A percentile compares a stretch with the other conserved stretches of the same genome.
Evolutionary conservation across 2,113 vertebrate species (phyloP).

Genomic region (Indicator maculatus): DNA sequence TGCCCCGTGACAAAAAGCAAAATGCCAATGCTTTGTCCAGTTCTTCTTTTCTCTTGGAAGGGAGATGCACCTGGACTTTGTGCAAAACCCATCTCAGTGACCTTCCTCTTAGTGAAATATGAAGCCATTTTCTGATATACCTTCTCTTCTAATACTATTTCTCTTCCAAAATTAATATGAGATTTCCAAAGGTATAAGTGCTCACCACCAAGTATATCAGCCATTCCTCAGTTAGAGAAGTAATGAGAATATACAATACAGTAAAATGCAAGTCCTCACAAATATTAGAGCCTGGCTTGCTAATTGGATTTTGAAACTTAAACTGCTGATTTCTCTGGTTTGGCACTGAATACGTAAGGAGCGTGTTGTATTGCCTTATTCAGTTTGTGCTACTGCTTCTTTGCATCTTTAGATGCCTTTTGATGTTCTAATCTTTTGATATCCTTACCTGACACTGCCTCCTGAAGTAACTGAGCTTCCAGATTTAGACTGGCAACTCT

Average conservation of each 20-base stretch:
- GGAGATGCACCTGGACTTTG: background rate
- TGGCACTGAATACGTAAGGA: background rate
- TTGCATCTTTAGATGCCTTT: background rate
- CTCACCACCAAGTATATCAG: background rate
- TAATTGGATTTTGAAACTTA: background rate
- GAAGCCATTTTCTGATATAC: background rate
- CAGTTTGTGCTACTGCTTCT: background rate
- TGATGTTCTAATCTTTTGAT: background rate
- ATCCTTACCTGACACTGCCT: background rate
- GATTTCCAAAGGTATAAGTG: background rate
- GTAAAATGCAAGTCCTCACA: background rate
- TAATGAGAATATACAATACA: background rate
- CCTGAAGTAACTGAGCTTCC: background rate
- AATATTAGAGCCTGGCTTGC: background rate
- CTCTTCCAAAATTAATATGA: background rate
- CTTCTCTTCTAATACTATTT: background rate
- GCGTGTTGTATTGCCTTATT: background rate
- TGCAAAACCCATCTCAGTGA: background rate
- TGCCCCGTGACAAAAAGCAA: background rate
- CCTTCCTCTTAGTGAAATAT: background rate
- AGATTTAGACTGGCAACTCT: background rate
- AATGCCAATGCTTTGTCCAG: background rate
- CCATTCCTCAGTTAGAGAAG: background rate
- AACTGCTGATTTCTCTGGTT: background rate
- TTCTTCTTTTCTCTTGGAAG: background rate